Evolutionary conservation across 2,888 invertebrate genomes (phyloP), one percentile per base, ranked within the genome.

Genomic region (Trichopria drosophilae): DNA sequence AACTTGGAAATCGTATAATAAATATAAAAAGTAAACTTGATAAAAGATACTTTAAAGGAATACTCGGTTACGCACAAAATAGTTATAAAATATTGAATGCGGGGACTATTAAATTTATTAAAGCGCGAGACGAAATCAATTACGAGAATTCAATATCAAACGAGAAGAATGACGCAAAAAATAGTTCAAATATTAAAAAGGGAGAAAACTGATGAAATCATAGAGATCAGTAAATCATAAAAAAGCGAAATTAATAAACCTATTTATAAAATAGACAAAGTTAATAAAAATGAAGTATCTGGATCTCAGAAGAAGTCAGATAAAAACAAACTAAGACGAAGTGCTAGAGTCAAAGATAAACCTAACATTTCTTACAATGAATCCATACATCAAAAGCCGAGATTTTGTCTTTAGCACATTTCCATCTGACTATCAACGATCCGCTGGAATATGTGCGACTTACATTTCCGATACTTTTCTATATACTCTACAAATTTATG

Each of bases 11-110:
- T 9, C 42, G 37, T 24, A 26, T 43, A n/a, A 36, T 41, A 24
- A 47, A 10, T 15, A 19, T 20, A 9, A 22, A 34, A 22, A 23
- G 42, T 19, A 51, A 51, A 29, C 44, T 55, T 29, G 51, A 55
- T 26, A 10, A 32, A 20, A 26, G 13, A 26, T 42, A 43, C n/a
- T 5, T 10, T 6, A 46, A 46, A 20, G 39, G 46, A 6, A 46
- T 46, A 13, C 15, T 47, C 4, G 34, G 34, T 19, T 34, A 15
- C 19, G 34, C 16, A 15, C 12, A 10, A 13, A 34, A 34, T 39
- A n/a, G 47, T 6, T 47, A 47, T 29, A 47, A 39, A 39, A 22
- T 47, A 12, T 19, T 18, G 23, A 29, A 39, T 39, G n/a, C 20
- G 2, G 39, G 31, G 18, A 20, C 22, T 9, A 19, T 20, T 19